A percentile compares a stretch with the other conserved stretches of the same genome.
Evolutionary conservation across 2,113 vertebrate genomes (phyloP).

Genomic region (Scatophagus argus): DNA sequence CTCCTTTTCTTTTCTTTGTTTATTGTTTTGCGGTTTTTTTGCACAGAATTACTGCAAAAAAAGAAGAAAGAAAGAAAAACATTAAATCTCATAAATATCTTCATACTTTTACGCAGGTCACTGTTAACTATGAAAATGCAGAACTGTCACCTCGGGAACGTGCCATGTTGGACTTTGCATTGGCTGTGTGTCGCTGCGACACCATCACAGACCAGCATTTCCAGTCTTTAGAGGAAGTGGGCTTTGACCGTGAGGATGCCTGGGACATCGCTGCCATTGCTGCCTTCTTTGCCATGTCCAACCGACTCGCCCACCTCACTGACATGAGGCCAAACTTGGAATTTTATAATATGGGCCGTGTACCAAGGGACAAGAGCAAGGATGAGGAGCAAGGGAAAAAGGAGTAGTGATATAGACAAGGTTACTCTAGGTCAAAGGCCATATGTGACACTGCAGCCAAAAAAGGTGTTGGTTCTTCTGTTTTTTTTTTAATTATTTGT

Average conservation of each 20-base stretch:
- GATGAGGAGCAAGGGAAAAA: slow-evolving; percentile 25
- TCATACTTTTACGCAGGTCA: slow-evolving; percentile 75
- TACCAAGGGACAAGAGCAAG: slow-evolving; percentile 70
- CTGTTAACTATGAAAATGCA: slow-evolving; percentile 85
- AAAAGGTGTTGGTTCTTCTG: not conserved
- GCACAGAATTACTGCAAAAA: not conserved
- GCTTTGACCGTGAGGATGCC: slow-evolving; percentile 88
- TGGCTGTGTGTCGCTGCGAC: slow-evolving; percentile 85
- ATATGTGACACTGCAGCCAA: not conserved
- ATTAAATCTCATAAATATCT: not conserved
- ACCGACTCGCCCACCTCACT: slow-evolving; percentile 85
- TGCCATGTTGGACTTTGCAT: slow-evolving; percentile 89
- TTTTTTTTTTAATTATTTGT: not conserved
- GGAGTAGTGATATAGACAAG: not conserved
- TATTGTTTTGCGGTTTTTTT: no score
- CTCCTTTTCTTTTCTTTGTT: not conserved
- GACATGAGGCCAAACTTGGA: slow-evolving; percentile 87
- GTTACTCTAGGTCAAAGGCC: not conserved
- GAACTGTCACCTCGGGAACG: slow-evolving; percentile 81
- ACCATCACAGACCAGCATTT: slow-evolving; percentile 88
- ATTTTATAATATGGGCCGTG: slow-evolving; percentile 87
- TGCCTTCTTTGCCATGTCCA: slow-evolving; percentile 90
- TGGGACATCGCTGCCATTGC: slow-evolving; percentile 90
- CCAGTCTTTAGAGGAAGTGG: slow-evolving; percentile 82
- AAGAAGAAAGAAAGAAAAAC: not conserved